Evolutionary conservation across 2,888 invertebrate species (phyloP).

Genomic region (Xanthia icteritia): DNA sequence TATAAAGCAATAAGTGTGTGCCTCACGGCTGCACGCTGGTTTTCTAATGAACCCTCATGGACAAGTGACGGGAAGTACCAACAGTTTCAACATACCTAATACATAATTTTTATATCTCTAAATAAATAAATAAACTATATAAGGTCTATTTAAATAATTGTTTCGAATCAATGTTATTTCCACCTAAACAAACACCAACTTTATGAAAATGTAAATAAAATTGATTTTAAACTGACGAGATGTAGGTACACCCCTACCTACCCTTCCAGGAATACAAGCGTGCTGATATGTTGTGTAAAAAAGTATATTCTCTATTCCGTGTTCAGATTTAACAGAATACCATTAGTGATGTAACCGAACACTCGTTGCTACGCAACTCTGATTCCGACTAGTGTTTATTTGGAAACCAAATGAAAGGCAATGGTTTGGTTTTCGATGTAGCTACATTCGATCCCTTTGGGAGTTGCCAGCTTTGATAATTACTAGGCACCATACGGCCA

Average conservation of each 20-base stretch:
- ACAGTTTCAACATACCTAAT: too few species aligned
- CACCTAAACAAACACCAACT: too few species aligned
- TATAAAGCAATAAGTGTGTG: too few species aligned
- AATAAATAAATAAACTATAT: too few species aligned
- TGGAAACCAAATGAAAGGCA: slow-evolving; percentile 79
- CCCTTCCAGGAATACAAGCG: neutral
- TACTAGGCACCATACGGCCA: slow-evolving; percentile 70
- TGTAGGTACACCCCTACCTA: neutral
- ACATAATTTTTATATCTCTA: too few species aligned
- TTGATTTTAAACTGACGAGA: too few species aligned
- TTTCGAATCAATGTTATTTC: too few species aligned
- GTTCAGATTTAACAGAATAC: slow-evolving; percentile 28
- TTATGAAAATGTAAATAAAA: too few species aligned
- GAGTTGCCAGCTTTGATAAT: slow-evolving; percentile 75
- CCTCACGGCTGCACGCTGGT: too few species aligned
- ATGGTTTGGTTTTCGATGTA: slow-evolving; percentile 75
- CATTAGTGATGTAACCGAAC: slow-evolving; percentile 49
- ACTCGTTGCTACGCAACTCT: slow-evolving; percentile 57
- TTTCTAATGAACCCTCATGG: too few species aligned
- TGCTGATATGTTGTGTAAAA: neutral
- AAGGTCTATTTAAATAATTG: too few species aligned
- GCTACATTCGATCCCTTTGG: slow-evolving; percentile 76
- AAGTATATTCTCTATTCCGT: slow-evolving; percentile 12
- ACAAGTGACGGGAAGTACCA: too few species aligned
- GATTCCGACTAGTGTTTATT: slow-evolving; percentile 73